Conservation (phyloP, 2,888 invertebrate species). For the Ptycholaimellus sp. region DNA sequence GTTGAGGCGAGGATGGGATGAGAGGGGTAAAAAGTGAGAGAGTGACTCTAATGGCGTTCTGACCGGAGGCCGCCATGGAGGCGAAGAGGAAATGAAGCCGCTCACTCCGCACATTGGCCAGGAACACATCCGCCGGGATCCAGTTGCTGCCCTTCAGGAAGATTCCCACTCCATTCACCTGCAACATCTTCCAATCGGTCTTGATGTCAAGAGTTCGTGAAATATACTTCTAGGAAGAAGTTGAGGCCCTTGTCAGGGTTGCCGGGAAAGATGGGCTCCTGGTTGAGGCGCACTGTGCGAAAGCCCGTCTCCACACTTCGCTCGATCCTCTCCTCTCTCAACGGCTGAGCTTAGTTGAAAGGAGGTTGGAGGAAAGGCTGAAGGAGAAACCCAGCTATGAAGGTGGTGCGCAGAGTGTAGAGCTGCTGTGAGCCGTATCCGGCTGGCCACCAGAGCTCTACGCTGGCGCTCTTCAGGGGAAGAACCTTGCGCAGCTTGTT, state of each 20-base stretch:
- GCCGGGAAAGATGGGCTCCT: conserved; percentile 12
- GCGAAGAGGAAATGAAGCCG: conserved; percentile 8
- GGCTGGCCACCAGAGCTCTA: conserved; percentile 76
- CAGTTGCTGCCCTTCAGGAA: conserved; percentile 58
- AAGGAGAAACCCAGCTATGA: conserved; percentile 2
- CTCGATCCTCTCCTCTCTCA: conserved; percentile 1
- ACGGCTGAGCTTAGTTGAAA: not conserved
- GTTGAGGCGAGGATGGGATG: too few relatives aligned
- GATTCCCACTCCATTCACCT: too few relatives aligned
- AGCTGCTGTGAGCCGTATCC: conserved; percentile 57
- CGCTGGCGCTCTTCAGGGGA: too few relatives aligned
- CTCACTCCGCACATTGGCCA: not conserved
- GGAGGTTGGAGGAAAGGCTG: not conserved
- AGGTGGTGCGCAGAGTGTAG: conserved; percentile 32
- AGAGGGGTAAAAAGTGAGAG: too few relatives aligned
- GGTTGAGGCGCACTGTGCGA: conserved; percentile 51
- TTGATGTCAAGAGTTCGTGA: too few relatives aligned
- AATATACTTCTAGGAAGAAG: conserved; percentile 53
- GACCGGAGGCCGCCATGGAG: conserved; percentile 40
- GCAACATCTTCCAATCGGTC: not conserved
- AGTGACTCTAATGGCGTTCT: conserved; percentile 73
- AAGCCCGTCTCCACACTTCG: conserved; percentile 47
- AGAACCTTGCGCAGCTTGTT: not conserved
- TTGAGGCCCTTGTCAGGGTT: conserved; percentile 32
- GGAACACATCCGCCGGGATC: conserved; percentile 58